Evolutionary conservation across 2,113 vertebrate species (phyloP).

Genomic region (Triplophysa rosa): DNA sequence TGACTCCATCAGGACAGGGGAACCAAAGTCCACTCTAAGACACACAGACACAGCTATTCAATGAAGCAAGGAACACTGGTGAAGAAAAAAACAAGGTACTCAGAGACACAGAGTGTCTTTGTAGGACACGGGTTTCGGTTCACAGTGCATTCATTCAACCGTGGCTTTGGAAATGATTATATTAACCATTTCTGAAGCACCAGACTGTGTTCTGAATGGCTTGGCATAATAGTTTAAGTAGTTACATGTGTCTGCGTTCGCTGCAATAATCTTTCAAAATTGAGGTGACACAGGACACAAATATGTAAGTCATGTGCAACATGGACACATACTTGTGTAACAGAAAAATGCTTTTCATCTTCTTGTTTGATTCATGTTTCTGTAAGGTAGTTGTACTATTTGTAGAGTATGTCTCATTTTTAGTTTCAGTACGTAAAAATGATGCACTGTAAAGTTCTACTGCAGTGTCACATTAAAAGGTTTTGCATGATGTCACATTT

Average conservation of each 20-base stretch:
- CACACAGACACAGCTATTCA: constrained; percentile 12
- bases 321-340: background rate
- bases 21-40: constrained; percentile 22
- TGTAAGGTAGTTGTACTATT: too few relatives aligned
- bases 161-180: constrained; percentile 22
- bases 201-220: constrained; percentile 20
- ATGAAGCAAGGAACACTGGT: constrained; percentile 22
- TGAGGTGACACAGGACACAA: background rate
- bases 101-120: constrained; percentile 12
- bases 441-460: too few relatives aligned
- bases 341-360: background rate
- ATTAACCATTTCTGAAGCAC: constrained; percentile 29
- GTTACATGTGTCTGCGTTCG: constrained; percentile 12
- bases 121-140: constrained; percentile 35
- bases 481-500: too few relatives aligned
- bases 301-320: constrained; percentile 7
- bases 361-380: background rate
- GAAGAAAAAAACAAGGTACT: constrained; percentile 8
- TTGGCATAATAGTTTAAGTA: constrained; percentile 25
- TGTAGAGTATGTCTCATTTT: too few relatives aligned
- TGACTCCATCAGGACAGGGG: constrained; percentile 17
- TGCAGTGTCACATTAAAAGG: too few relatives aligned
- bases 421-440: too few relatives aligned
- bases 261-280: background rate
- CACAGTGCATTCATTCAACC: constrained; percentile 30